Evolutionary conservation across 2,888 invertebrate genomes (phyloP).

Genomic region (Rhopalosiphum nymphaeae): DNA sequence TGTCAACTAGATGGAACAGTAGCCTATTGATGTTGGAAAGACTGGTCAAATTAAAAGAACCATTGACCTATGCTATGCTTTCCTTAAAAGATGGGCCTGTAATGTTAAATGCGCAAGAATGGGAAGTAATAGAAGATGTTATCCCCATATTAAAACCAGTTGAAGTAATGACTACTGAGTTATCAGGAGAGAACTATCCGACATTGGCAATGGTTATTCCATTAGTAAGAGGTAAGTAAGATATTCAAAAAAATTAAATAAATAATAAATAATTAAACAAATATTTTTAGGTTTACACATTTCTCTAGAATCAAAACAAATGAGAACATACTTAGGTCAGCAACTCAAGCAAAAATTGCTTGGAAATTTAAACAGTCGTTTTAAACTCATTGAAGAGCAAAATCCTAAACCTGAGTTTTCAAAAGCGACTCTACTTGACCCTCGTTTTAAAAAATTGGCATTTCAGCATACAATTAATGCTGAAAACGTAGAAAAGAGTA

Average conservation of each 20-base stretch:
- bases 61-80: slow-evolving; percentile 67
- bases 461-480: slow-evolving; percentile 20
- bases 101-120: slow-evolving; percentile 64
- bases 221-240: neutral
- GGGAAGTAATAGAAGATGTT: slow-evolving; percentile 66
- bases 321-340: neutral
- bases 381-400: too few species aligned
- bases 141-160: slow-evolving; percentile 42
- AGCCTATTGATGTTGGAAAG: slow-evolving; percentile 67
- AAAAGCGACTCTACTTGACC: neutral
- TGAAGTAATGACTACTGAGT: slow-evolving; percentile 21
- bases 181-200: slow-evolving; percentile 10
- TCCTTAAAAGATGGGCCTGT: slow-evolving; percentile 26
- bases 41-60: slow-evolving; percentile 67
- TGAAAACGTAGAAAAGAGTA: slow-evolving; percentile 23
- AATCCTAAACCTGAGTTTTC: neutral
- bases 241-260: too few species aligned
- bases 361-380: neutral
- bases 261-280: too few species aligned
- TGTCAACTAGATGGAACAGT: slow-evolving; percentile 38
- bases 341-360: too few species aligned
- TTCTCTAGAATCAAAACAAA: neutral
- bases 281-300: too few species aligned
- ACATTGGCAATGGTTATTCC: slow-evolving; percentile 2
- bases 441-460: neutral